phyloP scores from a whole-genome alignment of 2,797 vertebrate species.

The Garrulus glandarius region DNA sequence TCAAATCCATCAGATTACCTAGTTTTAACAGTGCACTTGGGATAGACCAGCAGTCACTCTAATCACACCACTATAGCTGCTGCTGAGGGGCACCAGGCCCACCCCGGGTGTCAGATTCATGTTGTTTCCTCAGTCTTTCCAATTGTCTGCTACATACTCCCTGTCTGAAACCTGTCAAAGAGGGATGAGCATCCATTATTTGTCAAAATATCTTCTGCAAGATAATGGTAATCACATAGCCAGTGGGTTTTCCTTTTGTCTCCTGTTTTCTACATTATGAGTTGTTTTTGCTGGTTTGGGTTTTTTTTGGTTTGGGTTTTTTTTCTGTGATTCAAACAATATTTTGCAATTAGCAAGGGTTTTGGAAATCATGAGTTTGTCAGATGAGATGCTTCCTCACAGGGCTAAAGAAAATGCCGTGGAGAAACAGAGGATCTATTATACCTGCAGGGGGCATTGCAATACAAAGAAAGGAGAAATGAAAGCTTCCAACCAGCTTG shows the following conservation, averaged over 20 bases:
- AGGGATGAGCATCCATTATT: background rate
- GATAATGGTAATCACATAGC: background rate
- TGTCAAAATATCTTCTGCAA: background rate
- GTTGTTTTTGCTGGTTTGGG: background rate
- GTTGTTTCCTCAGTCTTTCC: background rate
- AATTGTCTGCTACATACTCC: background rate
- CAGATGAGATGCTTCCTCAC: background rate
- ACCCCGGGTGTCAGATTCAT: background rate
- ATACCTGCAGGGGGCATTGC: constrained; percentile 69
- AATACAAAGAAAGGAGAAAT: constrained; percentile 25
- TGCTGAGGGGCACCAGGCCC: background rate
- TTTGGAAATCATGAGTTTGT: background rate
- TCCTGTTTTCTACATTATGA: background rate
- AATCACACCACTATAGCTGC: background rate
- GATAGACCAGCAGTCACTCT: background rate
- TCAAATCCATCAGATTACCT: background rate
- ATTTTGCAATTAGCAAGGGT: background rate
- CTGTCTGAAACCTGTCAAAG: background rate
- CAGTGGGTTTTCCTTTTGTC: background rate
- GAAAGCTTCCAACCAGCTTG: background rate
- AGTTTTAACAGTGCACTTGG: background rate
- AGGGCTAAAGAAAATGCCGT: background rate
- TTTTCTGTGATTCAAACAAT: background rate
- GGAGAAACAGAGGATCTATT: background rate
- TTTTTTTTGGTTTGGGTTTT: background rate